A percentile compares a stretch with the other conserved stretches of the same genome.
phyloP scores from a whole-genome alignment of 2,797 vertebrate genomes.

The Anomalospiza imberbis region DNA sequence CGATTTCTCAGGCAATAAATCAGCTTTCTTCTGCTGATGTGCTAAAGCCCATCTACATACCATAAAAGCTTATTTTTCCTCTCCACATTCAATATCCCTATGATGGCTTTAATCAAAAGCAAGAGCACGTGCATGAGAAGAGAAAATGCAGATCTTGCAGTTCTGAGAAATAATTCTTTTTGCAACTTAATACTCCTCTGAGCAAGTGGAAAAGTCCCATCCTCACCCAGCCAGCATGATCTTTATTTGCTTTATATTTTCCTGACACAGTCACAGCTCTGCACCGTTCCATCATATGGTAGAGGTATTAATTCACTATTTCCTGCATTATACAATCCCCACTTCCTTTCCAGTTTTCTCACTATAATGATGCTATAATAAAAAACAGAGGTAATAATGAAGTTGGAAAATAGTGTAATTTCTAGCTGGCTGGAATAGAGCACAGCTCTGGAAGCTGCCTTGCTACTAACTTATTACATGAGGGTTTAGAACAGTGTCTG shows the following conservation, averaged over 20 bases:
- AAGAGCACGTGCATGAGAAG: neutral
- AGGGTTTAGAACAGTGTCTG: neutral
- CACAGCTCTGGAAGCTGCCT: constrained; percentile 4
- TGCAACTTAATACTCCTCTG: neutral
- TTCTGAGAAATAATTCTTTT: neutral
- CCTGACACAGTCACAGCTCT: constrained; percentile 32
- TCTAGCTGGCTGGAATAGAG: constrained; percentile 32
- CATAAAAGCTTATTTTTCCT: neutral
- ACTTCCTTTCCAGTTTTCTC: constrained; percentile 63
- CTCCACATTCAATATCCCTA: neutral
- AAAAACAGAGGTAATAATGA: constrained; percentile 59
- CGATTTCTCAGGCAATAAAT: constrained; percentile 12
- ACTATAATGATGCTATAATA: constrained; percentile 59
- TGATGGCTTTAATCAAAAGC: neutral
- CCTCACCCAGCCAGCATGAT: neutral
- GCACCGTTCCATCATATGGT: neutral
- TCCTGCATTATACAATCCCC: constrained; percentile 58
- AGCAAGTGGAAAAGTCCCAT: neutral
- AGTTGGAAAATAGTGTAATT: constrained; percentile 44
- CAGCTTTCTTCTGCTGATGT: neutral
- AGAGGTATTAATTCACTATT: constrained; percentile 61
- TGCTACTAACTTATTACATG: neutral
- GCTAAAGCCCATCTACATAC: constrained; percentile 1
- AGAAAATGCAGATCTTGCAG: neutral
- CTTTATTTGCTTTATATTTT: constrained; percentile 5